These are phyloP conservation scores for Eilema caniola DNA, from an alignment of 2,888 invertebrate species.

Conservation along the genomic window DNA sequence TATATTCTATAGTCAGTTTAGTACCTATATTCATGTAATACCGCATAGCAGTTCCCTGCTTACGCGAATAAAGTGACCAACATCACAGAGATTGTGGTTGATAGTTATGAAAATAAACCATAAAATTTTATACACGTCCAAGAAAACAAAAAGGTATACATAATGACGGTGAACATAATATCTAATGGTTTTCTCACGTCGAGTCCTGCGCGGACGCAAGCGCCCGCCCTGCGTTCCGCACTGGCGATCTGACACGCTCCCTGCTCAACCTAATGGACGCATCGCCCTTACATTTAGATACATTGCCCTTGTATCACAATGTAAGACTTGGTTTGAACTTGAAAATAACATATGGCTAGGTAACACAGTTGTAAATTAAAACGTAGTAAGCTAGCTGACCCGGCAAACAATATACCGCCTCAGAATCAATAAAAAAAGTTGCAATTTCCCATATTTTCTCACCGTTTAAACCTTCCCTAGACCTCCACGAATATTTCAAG, in stretches of 20 bases:
- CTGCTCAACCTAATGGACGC: constrained; percentile 72
- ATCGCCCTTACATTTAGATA: constrained; percentile 52
- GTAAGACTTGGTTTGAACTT: constrained; percentile 22
- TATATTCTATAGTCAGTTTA: not conserved
- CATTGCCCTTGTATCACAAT: constrained; percentile 61
- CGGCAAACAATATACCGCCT: too few relatives aligned
- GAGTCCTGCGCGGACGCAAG: constrained; percentile 50
- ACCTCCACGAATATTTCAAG: too few relatives aligned
- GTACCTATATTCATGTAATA: not conserved
- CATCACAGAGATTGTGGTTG: not conserved
- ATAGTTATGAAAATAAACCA: not conserved
- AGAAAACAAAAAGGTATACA: constrained; percentile 31
- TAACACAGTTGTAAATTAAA: not conserved
- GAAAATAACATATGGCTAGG: constrained; percentile 16
- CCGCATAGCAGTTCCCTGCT: not conserved
- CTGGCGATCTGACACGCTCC: constrained; percentile 70
- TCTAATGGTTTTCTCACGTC: constrained; percentile 48
- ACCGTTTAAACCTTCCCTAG: too few relatives aligned
- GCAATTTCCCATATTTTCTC: too few relatives aligned
- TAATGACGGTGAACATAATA: constrained; percentile 35
- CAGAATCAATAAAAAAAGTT: too few relatives aligned
- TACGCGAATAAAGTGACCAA: constrained; percentile 13
- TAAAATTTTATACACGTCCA: constrained; percentile 4
- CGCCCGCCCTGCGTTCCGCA: constrained; percentile 67
- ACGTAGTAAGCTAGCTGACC: too few relatives aligned